These are phyloP conservation scores for Orchestia grillus DNA, from an alignment of 1,140 invertebrate species.

Conservation along the genomic window DNA sequence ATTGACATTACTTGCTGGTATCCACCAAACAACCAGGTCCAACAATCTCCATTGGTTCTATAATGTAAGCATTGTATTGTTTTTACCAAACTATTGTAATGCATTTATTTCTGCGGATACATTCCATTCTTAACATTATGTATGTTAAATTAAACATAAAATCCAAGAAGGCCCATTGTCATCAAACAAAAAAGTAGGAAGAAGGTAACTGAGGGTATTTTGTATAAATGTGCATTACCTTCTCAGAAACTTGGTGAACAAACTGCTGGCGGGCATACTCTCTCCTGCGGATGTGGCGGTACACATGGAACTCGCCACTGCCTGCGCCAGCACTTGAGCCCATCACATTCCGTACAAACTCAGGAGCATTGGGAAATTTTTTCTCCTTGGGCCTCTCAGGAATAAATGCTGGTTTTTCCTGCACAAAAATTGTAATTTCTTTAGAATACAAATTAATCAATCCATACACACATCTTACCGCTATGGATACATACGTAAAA, in stretches of 20 bases:
- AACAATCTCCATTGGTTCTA: too few relatives aligned
- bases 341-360: conserved; percentile 98
- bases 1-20: too few relatives aligned
- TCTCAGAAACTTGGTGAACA: conserved; percentile 88
- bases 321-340: conserved; percentile 97
- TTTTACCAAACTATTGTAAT: too few relatives aligned
- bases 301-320: conserved; percentile 98
- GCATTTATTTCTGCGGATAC: too few relatives aligned
- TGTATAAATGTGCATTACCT: conserved; percentile 74
- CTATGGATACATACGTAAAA: too few relatives aligned
- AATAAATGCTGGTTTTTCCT: conserved; percentile 91
- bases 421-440: conserved; percentile 39
- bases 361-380: conserved; percentile 83
- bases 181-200: too few relatives aligned
- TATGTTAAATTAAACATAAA: too few relatives aligned
- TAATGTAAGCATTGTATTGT: too few relatives aligned
- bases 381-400: conserved; percentile 86
- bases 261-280: conserved; percentile 95
- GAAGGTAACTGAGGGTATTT: neutral
- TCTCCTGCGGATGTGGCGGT: conserved; percentile 91
- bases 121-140: too few relatives aligned
- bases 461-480: too few relatives aligned
- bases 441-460: neutral
- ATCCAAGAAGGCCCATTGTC: too few relatives aligned
- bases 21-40: too few relatives aligned